Conservation (phyloP, 2,888 invertebrate species). For the Amblyjoppa proteus region DNA sequence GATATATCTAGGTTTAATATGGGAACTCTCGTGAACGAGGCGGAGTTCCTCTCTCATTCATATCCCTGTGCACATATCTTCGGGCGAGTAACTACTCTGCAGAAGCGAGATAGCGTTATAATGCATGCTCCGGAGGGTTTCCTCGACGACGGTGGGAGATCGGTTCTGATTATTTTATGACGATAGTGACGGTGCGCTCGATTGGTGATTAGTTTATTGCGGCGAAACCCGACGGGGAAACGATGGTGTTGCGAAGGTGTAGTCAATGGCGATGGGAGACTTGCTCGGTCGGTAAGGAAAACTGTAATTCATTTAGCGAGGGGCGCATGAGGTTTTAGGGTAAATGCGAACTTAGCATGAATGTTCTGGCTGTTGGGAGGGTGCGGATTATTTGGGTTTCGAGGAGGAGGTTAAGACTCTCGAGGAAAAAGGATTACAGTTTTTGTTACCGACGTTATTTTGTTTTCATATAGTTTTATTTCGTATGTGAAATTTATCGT, state of each 20-base stretch:
- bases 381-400: too few relatives aligned
- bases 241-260: too few relatives aligned
- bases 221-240: neutral
- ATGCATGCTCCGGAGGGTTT: constrained; percentile 7
- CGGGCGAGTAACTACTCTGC: constrained; percentile 26
- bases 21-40: constrained; percentile 59
- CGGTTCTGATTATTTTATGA: constrained; percentile 16
- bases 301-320: too few relatives aligned
- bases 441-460: neutral
- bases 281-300: too few relatives aligned
- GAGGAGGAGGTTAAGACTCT: too few relatives aligned
- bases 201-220: neutral
- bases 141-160: constrained; percentile 17
- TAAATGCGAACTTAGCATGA: too few relatives aligned
- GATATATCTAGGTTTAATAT: constrained; percentile 65
- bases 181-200: neutral
- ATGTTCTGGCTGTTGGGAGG: too few relatives aligned
- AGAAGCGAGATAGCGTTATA: constrained; percentile 26
- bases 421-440: neutral
- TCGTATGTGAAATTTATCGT: too few relatives aligned
- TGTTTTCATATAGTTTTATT: neutral
- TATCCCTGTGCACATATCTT: constrained; percentile 46
- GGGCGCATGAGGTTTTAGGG: too few relatives aligned
- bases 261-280: too few relatives aligned
- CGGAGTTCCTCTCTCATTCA: constrained; percentile 49